Conservation (phyloP, 2,888 invertebrate species). For the Epinotia ramella region DNA sequence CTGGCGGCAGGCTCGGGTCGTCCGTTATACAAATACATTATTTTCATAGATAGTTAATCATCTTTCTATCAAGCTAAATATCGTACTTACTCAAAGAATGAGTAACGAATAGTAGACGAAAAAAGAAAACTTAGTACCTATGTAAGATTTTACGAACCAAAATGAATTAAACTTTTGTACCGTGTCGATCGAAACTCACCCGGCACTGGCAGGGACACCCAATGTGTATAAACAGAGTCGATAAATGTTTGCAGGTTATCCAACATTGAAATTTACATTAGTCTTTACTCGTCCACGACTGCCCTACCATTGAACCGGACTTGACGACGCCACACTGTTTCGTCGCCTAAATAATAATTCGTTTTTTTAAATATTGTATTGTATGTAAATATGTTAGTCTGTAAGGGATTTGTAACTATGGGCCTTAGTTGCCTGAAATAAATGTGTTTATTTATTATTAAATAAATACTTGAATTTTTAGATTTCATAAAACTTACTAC, state of each 20-base stretch:
- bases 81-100: too few species aligned
- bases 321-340: too few species aligned
- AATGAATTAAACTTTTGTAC: background rate
- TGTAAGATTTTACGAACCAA: background rate
- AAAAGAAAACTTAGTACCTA: background rate
- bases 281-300: background rate
- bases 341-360: too few species aligned
- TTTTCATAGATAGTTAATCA: too few species aligned
- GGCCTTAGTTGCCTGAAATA: too few species aligned
- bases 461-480: background rate
- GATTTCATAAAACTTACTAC: background rate
- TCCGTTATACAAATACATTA: background rate
- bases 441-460: too few species aligned
- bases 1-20: background rate
- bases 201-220: background rate
- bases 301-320: too few species aligned
- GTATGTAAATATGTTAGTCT: too few species aligned
- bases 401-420: too few species aligned
- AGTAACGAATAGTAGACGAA: too few species aligned
- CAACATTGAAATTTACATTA: conserved; percentile 20
- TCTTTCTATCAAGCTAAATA: too few species aligned
- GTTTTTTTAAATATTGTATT: too few species aligned
- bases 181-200: background rate
- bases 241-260: conserved; percentile 18
- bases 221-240: background rate